Evolutionary conservation across 2,797 vertebrate species (phyloP).

Genomic region (Pipistrellus kuhlii): DNA sequence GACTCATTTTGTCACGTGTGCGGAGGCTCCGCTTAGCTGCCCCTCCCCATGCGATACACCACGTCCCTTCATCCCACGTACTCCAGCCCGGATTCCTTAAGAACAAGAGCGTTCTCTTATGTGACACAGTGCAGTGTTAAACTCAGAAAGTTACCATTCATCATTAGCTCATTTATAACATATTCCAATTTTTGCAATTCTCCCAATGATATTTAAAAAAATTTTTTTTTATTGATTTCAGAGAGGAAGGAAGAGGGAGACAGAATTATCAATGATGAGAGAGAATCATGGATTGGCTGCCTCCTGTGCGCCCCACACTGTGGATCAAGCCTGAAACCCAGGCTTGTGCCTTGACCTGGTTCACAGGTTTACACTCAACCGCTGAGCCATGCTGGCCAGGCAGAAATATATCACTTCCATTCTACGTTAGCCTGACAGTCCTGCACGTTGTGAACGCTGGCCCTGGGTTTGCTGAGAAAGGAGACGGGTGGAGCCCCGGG

Average conservation of each 20-base stretch:
- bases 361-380: not conserved
- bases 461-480: accelerated
- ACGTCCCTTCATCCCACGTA: accelerated
- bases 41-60: not conserved
- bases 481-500: accelerated
- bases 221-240: not conserved
- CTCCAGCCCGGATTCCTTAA: not conserved
- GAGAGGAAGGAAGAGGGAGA: not conserved
- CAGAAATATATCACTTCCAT: not conserved
- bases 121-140: not conserved
- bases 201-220: not conserved
- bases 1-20: not conserved
- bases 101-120: not conserved
- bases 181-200: accelerated
- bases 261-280: not conserved
- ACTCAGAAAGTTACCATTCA: not conserved
- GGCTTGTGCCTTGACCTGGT: not conserved
- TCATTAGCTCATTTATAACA: not conserved
- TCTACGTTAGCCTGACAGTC: not conserved
- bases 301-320: not conserved
- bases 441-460: accelerated
- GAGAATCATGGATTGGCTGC: not conserved
- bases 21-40: not conserved
- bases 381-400: not conserved
- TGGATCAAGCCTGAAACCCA: not conserved